Evolutionary conservation across 2,888 invertebrate species (phyloP).

Genomic region (Machimus rusticus): DNA sequence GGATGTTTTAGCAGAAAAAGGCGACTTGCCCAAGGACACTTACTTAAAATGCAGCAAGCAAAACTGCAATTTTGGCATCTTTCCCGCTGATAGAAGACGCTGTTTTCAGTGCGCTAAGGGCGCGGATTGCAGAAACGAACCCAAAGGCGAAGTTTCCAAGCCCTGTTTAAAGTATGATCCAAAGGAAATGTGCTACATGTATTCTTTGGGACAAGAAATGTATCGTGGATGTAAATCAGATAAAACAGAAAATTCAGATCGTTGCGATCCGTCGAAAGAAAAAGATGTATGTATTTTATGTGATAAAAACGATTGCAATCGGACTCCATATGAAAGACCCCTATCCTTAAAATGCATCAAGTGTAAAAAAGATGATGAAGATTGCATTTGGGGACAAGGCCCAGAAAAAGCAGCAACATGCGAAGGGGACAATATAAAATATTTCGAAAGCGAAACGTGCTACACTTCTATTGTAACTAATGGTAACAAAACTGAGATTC

Average conservation of each 20-base stretch:
- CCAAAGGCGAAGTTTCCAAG: background rate
- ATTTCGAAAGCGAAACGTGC: conserved; percentile 1
- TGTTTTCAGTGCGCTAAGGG: conserved; percentile 55
- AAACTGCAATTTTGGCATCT: conserved; percentile 54
- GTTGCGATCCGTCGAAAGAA: conserved; percentile 45
- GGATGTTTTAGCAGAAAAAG: background rate
- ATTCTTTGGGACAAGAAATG: conserved; percentile 48
- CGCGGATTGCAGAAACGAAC: background rate
- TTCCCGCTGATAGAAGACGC: conserved; percentile 53
- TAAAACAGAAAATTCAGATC: background rate
- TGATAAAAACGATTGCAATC: conserved; percentile 50
- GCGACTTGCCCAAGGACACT: background rate
- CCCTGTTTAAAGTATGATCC: conserved; percentile 47
- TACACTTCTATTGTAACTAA: background rate
- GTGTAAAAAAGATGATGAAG: background rate
- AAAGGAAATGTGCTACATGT: conserved; percentile 54
- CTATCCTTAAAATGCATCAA: background rate
- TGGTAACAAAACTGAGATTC: background rate
- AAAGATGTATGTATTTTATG: conserved; percentile 51
- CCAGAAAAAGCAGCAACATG: background rate
- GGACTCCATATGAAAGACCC: background rate
- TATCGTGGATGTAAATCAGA: conserved; percentile 53
- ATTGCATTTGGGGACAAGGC: conserved; percentile 3
- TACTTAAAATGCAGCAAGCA: background rate
- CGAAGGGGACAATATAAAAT: background rate